Base-by-base conservation (phyloP, 2,888 invertebrate species). In the Yponomeuta plumbellus region DNA sequence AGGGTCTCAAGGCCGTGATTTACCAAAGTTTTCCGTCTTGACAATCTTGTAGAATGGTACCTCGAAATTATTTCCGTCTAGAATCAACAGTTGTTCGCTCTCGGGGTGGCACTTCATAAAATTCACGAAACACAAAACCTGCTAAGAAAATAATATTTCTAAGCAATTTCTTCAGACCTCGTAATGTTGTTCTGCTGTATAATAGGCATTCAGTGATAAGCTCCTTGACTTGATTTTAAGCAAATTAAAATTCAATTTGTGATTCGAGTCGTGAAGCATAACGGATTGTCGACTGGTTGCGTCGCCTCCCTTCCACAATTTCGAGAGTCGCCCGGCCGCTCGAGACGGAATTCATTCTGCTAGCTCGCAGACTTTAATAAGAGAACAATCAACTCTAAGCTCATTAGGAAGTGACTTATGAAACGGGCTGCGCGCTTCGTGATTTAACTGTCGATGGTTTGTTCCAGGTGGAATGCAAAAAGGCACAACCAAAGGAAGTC, bases 401-500 rank as follows among this genome's bases (percentile, higher is more conserved):
- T 67, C 66, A 68, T 67, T 65, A 66, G 44, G 61, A n/a, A 73
- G 71, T 70, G 71, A 74, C 72, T 59, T 26, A n/a, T 39, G 61
- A 22, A 61, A 66, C 56, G 66, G 57, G 40, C 22, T 26, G 58
- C n/a, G n/a, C 56, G 20, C 44, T 17, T 52, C 23, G 52, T 44
- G 34, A 26, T 66, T 40, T 40, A n/a, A 58, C n/a, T 20, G n/a
- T 65, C 57, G 40, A 39, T 23, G 21, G 22, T 61, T 87, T 84
- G 83, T 89, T 89, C 59, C 93, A 99, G 99, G 99, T 99, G 93
- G 99, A 99, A 94, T 99, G 99, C 94, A 99, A 99, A 95, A 99
- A 99, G 92, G 99, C 99, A 84, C 99, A 99, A 93, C 99, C 99
- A 73, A 99, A 99, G 94, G 99, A 99, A 94, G 99, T 99, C 81